These are phyloP conservation scores for Spodoptera litura DNA, from an alignment of 1,140 invertebrate genomes.

Conservation along the genomic window DNA sequence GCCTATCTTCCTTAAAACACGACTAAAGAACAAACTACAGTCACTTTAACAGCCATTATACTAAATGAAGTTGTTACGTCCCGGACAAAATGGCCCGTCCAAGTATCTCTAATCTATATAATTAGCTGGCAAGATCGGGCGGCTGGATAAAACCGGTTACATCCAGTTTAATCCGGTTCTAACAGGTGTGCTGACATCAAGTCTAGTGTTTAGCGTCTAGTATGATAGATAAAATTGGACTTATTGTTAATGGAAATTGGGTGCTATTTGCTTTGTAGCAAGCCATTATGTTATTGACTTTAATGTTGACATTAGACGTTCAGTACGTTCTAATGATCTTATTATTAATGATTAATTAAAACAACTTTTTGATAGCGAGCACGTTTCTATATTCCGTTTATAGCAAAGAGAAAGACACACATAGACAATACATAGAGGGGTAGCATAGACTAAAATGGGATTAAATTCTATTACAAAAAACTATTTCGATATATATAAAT, in stretches of 20 bases:
- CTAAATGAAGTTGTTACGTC: constrained; percentile 11
- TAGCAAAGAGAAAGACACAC: no score
- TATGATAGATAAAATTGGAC: neutral
- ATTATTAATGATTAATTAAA: no score
- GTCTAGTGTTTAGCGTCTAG: neutral
- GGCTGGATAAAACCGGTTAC: constrained; percentile 26
- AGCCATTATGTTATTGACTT: neutral
- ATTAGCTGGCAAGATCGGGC: constrained; percentile 33
- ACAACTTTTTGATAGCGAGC: no score
- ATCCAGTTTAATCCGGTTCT: constrained; percentile 28
- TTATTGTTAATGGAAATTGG: neutral
- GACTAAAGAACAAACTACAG: neutral
- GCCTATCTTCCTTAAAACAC: neutral
- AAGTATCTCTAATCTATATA: constrained; percentile 28
- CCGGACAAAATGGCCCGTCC: neutral
- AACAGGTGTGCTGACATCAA: constrained; percentile 18
- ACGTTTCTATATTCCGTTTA: no score
- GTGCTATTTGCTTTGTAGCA: neutral
- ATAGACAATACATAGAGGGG: no score
- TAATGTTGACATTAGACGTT: no score
- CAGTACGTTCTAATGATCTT: no score
- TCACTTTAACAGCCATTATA: constrained; percentile 3
- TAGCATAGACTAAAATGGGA: no score
- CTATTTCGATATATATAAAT: no score
- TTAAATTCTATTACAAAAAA: no score